Evolutionary conservation across 53 echinoderm and acorn worm species (phyloP).

Genomic region (Actinopyga echinites): DNA sequence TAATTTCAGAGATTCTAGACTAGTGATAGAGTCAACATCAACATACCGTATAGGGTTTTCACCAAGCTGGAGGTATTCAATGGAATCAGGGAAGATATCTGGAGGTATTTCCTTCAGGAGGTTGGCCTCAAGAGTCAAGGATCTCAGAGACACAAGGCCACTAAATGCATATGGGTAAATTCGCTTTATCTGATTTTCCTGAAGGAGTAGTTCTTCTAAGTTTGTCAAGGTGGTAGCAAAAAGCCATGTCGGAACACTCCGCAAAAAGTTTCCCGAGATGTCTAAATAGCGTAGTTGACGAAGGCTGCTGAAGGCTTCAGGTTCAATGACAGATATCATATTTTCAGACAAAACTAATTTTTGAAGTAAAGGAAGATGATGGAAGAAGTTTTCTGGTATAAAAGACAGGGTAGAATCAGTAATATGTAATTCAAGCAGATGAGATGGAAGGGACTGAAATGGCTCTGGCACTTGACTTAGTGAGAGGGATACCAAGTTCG

Average conservation of each 20-base stretch:
- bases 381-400: constrained; percentile 39
- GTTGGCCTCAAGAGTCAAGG: constrained; percentile 69
- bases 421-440: constrained; percentile 58
- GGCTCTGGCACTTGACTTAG: constrained; percentile 68
- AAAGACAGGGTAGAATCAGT: constrained; percentile 46
- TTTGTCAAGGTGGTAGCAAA: constrained; percentile 36
- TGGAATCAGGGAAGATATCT: constrained; percentile 38
- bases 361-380: constrained; percentile 49
- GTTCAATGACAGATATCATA: constrained; percentile 34
- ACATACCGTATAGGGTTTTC: constrained; percentile 67
- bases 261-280: neutral
- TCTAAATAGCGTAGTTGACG: neutral
- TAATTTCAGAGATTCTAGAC: constrained; percentile 51
- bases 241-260: neutral
- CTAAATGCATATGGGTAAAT: constrained; percentile 59
- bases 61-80: constrained; percentile 52
- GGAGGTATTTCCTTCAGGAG: constrained; percentile 39
- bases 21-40: constrained; percentile 56
- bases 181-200: constrained; percentile 71
- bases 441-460: constrained; percentile 50
- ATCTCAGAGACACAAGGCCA: constrained; percentile 51
- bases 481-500: constrained; percentile 43
- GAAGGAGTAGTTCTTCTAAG: constrained; percentile 60
- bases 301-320: constrained; percentile 48
- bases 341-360: constrained; percentile 57